Evolutionary conservation across 2,797 vertebrate genomes (phyloP).

Genomic region (Pempheris klunzingeri): DNA sequence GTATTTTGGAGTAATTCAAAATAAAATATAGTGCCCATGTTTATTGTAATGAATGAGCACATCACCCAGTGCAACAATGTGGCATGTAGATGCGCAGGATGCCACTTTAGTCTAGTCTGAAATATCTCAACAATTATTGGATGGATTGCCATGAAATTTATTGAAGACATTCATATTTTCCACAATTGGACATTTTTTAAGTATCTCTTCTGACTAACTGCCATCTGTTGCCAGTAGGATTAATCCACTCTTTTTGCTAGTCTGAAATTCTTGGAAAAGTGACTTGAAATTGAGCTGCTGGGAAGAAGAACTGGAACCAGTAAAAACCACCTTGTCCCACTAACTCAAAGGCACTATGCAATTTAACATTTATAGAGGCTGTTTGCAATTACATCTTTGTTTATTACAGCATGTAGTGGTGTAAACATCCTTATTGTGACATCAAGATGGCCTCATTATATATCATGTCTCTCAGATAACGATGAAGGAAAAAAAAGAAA

Average conservation of each 20-base stretch:
- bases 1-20: too few relatives aligned
- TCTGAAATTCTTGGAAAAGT: conserved; percentile 28
- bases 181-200: not conserved
- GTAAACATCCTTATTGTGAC: conserved; percentile 11
- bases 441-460: not conserved
- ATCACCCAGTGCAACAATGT: too few relatives aligned
- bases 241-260: not conserved
- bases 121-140: too few relatives aligned
- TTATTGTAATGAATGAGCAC: too few relatives aligned
- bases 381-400: not conserved
- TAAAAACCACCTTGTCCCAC: not conserved
- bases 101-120: too few relatives aligned
- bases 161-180: too few relatives aligned
- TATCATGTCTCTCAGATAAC: conserved; percentile 29
- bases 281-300: conserved; percentile 32
- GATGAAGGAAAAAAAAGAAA: conserved; percentile 28
- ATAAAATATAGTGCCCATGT: too few relatives aligned
- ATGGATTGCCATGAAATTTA: not conserved
- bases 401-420: not conserved
- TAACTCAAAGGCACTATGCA: not conserved
- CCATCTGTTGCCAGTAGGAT: not conserved
- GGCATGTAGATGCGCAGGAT: too few relatives aligned
- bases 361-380: conserved; percentile 14
- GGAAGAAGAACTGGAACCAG: conserved; percentile 49
- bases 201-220: not conserved